phyloP scores from a whole-genome alignment of 2,113 vertebrate genomes.

The Xenopus laevis region DNA sequence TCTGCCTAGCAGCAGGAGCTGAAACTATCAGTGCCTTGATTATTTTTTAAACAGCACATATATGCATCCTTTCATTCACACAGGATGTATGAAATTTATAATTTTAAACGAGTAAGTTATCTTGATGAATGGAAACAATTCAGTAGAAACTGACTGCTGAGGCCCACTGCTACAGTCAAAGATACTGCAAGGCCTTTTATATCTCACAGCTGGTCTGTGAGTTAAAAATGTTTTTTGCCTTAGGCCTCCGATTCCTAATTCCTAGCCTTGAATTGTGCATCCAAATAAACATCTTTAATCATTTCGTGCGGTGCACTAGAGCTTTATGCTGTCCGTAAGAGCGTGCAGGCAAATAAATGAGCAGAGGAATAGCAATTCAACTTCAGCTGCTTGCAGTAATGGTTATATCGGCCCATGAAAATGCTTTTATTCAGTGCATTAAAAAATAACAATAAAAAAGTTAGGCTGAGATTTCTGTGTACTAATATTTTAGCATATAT shows the following conservation, averaged over 20 bases:
- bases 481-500: too few species aligned
- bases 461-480: too few species aligned
- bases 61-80: constrained; percentile 29
- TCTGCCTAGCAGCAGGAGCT: constrained; percentile 3
- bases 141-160: constrained; percentile 38
- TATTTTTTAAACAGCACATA: constrained; percentile 35
- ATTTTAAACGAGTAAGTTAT: constrained; percentile 44
- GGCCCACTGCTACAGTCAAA: constrained; percentile 34
- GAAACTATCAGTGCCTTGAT: constrained; percentile 17
- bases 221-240: constrained; percentile 46
- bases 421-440: constrained; percentile 3
- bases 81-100: constrained; percentile 40
- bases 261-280: constrained; percentile 46
- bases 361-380: constrained; percentile 34
- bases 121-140: constrained; percentile 46
- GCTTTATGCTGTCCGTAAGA: constrained; percentile 33
- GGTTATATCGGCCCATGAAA: constrained; percentile 19
- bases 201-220: constrained; percentile 45
- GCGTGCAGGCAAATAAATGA: constrained; percentile 30
- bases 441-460: neutral
- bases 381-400: constrained; percentile 33
- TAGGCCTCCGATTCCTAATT: constrained; percentile 43
- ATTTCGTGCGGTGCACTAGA: constrained; percentile 35
- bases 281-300: constrained; percentile 47
- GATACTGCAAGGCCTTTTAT: constrained; percentile 39